phyloP scores from a whole-genome alignment of 2,888 invertebrate genomes.

The Ectemnius lituratus region DNA sequence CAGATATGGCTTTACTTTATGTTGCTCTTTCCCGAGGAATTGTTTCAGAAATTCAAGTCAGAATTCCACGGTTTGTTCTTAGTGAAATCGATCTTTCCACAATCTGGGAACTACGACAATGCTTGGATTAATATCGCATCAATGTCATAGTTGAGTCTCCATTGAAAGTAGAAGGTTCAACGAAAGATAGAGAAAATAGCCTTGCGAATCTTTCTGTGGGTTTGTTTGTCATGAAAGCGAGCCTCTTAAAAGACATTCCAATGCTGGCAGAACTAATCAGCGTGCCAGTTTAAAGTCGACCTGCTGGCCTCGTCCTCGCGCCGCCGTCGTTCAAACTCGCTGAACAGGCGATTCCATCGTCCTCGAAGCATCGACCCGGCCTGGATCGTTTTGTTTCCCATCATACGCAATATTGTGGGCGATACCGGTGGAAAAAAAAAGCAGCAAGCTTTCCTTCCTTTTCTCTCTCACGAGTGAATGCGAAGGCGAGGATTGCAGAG shows the following conservation, averaged over 20 bases:
- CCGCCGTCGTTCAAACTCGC: neutral
- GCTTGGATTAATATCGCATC: neutral
- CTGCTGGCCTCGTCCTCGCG: conserved; percentile 4
- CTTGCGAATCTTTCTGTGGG: neutral
- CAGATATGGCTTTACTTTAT: too few species aligned
- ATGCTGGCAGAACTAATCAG: neutral
- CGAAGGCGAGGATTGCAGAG: neutral
- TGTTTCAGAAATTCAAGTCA: neutral
- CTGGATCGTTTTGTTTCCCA: neutral
- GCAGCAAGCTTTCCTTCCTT: neutral
- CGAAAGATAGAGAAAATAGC: neutral
- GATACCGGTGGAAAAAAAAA: neutral
- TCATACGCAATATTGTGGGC: conserved; percentile 5
- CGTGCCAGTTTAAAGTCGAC: neutral
- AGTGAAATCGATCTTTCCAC: neutral
- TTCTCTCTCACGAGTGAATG: too few species aligned
- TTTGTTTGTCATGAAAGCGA: neutral
- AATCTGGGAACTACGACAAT: neutral
- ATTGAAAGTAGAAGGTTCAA: neutral
- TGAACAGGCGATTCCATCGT: conserved; percentile 1
- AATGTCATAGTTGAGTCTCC: neutral
- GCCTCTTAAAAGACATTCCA: neutral
- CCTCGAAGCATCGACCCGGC: conserved; percentile 4
- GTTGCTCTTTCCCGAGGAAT: neutral
- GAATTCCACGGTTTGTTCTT: neutral